Conservation (phyloP, 2,113 vertebrate species). For the Choloepus hoffmanni region DNA sequence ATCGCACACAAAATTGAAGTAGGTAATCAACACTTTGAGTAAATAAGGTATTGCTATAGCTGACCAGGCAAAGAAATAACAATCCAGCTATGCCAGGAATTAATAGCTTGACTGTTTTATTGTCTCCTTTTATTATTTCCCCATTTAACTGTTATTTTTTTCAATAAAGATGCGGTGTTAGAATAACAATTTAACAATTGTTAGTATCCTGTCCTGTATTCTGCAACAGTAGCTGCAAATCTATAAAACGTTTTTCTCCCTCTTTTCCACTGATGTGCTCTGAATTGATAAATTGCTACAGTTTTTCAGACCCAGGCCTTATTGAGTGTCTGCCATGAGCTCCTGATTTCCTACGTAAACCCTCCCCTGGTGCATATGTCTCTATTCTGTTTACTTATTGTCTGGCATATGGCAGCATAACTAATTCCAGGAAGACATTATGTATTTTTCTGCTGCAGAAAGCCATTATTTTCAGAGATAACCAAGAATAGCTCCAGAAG, state of each 20-base stretch:
- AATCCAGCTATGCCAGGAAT: not conserved
- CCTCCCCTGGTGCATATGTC: rapidly evolving
- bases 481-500: not conserved
- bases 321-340: not conserved
- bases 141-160: slow-evolving; percentile 16
- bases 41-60: not conserved
- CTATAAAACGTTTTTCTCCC: not conserved
- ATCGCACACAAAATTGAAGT: not conserved
- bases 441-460: not conserved
- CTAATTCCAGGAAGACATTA: rapidly evolving
- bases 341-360: not conserved
- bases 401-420: rapidly evolving
- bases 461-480: slow-evolving; percentile 6
- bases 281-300: slow-evolving; percentile 31
- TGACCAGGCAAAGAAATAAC: not conserved
- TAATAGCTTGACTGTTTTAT: not conserved
- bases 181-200: not conserved
- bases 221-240: not conserved
- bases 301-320: slow-evolving; percentile 21
- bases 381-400: not conserved
- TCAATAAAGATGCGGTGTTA: not conserved
- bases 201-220: not conserved
- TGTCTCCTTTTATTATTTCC: slow-evolving; percentile 27
- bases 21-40: not conserved
- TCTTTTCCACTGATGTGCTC: not conserved